Evolutionary conservation across 2,113 vertebrate species (phyloP).

Genomic region (Romanogobio albipinnatus): DNA sequence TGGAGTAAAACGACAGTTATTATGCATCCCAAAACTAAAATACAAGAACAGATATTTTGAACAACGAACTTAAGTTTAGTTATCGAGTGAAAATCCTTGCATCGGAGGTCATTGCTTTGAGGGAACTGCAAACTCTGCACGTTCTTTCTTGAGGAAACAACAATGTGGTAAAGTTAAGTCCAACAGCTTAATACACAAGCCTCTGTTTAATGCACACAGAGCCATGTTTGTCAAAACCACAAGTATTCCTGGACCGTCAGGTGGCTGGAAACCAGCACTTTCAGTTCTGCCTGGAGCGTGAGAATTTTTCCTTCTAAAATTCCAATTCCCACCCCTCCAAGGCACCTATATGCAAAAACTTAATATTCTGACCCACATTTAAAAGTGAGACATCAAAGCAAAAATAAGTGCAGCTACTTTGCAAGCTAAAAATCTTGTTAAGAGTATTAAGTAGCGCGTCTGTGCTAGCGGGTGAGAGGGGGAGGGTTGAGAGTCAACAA

Average conservation of each 20-base stretch:
- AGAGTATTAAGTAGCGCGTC: neutral
- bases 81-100: neutral
- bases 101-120: neutral
- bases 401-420: neutral
- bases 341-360: neutral
- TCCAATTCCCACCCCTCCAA: neutral
- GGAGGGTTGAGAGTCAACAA: neutral
- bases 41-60: too few species aligned
- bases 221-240: constrained; percentile 7
- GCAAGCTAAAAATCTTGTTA: constrained; percentile 4
- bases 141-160: constrained; percentile 1
- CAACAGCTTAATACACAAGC: neutral
- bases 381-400: neutral
- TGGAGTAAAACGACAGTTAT: neutral
- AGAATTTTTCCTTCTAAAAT: constrained; percentile 7
- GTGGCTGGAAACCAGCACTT: neutral
- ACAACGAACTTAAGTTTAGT: too few species aligned
- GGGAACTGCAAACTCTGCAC: neutral
- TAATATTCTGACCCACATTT: neutral
- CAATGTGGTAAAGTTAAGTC: neutral
- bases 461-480: neutral
- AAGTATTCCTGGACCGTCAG: neutral
- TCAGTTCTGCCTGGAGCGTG: constrained; percentile 22
- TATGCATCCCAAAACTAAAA: neutral
- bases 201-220: neutral